These are phyloP conservation scores for Spheniscus humboldti DNA, from an alignment of 2,797 vertebrate species.

Conservation along the genomic window DNA sequence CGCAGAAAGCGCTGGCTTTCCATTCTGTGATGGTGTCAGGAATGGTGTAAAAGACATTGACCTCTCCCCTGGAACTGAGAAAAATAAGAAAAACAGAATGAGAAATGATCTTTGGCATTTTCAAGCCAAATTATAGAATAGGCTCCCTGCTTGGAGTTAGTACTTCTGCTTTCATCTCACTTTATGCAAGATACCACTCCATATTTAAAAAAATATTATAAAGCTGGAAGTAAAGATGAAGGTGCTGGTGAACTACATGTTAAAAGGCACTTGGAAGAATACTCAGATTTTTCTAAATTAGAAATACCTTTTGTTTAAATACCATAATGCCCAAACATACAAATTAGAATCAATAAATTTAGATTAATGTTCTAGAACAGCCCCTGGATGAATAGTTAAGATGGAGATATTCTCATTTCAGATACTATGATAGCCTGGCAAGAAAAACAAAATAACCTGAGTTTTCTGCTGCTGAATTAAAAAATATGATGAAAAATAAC, in stretches of 20 bases:
- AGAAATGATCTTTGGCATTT: background rate
- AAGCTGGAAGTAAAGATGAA: background rate
- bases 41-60: conserved; percentile 10
- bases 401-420: background rate
- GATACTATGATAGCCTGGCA: background rate
- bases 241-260: background rate
- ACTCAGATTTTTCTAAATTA: background rate
- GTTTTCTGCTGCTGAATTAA: background rate
- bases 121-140: background rate
- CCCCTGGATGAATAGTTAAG: background rate
- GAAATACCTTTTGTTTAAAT: background rate
- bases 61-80: conserved; percentile 62
- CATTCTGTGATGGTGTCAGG: conserved; percentile 75
- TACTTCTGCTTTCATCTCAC: background rate
- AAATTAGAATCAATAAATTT: background rate
- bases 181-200: background rate
- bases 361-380: background rate
- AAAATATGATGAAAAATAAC: background rate
- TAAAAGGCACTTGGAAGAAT: background rate
- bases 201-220: background rate
- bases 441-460: background rate
- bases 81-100: background rate
- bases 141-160: background rate
- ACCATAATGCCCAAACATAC: background rate
- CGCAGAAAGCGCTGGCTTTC: conserved; percentile 70